Conservation (phyloP, 2,888 invertebrate genomes). For the Alitta virens region DNA sequence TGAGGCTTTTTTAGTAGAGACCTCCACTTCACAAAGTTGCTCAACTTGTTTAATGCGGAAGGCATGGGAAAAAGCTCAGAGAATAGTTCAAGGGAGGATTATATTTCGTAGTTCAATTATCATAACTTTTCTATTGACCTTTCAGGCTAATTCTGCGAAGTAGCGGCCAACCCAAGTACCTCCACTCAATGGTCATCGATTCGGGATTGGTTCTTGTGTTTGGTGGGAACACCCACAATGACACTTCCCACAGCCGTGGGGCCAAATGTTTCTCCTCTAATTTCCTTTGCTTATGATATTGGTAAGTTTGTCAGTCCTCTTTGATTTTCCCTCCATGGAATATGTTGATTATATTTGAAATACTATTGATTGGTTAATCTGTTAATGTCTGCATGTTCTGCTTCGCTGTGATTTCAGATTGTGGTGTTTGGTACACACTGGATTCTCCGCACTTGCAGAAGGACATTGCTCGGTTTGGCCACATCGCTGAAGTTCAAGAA, state of each 20-base stretch:
- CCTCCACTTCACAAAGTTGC: too few species aligned
- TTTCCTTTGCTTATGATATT: slow-evolving; percentile 84
- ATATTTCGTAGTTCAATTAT: too few species aligned
- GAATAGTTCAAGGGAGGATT: too few species aligned
- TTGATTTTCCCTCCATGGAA: too few species aligned
- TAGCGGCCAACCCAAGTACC: slow-evolving; percentile 64
- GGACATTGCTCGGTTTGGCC: slow-evolving; percentile 76
- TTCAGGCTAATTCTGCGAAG: slow-evolving; percentile 25
- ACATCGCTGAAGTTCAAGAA: slow-evolving; percentile 73
- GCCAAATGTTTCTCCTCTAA: slow-evolving; percentile 84
- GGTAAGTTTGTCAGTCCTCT: slow-evolving; percentile 38
- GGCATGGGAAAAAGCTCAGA: too few species aligned
- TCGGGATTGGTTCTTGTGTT: slow-evolving; percentile 87
- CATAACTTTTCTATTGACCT: neutral
- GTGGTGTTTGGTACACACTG: slow-evolving; percentile 46
- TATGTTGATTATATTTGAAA: too few species aligned
- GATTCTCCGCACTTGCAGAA: slow-evolving; percentile 52
- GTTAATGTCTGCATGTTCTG: too few species aligned
- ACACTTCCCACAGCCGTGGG: slow-evolving; percentile 77
- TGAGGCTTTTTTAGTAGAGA: too few species aligned
- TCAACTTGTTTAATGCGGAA: too few species aligned
- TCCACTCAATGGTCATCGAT: slow-evolving; percentile 85
- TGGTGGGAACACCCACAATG: slow-evolving; percentile 96
- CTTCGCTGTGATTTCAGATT: slow-evolving; percentile 43
- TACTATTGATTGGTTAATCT: too few species aligned